Base-by-base conservation (phyloP, 2,113 vertebrate species). In the Oxyruncus cristatus region DNA sequence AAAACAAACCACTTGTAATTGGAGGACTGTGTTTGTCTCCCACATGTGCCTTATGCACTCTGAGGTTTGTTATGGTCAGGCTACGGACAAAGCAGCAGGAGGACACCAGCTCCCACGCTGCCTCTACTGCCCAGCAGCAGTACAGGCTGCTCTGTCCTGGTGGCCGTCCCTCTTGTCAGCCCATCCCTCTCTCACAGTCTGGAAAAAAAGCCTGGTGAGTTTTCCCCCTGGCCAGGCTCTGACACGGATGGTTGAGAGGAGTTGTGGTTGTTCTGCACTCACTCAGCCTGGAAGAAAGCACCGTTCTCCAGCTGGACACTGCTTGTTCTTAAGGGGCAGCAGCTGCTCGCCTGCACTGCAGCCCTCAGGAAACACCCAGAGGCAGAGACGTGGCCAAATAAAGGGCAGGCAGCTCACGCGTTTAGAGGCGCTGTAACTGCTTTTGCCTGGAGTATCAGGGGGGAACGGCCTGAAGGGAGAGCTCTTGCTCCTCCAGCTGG, bases 371-470 rank as follows among this genome's bases (percentile, higher is more conserved):
- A 59, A 66, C 26, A 66, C 6, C 9, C 49, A 33, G 27, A 67
- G 16, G 11, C 9, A 19, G 30, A 72, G 12, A 55, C 14, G 22
- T 0, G 4, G 22, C 18, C 39, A 55, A 42, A 77, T 0, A 1
- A 77, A 72, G 5, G 27, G 16, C 35, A 41, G 19, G n/a, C 46
- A 41, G 32, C 42, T 52, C 6, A 2, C 42, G 42, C 20, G n/a
- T 70, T 85, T 3, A 61, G 23, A 79, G n/a, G 32, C 37, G 53
- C 8, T 0, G 0, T 62, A 56, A 53, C 5, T 5, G 56, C 26
- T 81, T 95, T 50, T 74, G 26, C 53, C 62, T 33, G 15, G 14
- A 62, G n/a, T 66, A n/a, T 42, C 26, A 19, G 13, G 11, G 13
- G 59, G 16, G 28, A 94, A 46, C 2, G 30, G 26, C 21, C 39